These are phyloP conservation scores for Rhabdornis inornatus DNA, from an alignment of 2,113 vertebrate genomes.

Conservation along the genomic window DNA sequence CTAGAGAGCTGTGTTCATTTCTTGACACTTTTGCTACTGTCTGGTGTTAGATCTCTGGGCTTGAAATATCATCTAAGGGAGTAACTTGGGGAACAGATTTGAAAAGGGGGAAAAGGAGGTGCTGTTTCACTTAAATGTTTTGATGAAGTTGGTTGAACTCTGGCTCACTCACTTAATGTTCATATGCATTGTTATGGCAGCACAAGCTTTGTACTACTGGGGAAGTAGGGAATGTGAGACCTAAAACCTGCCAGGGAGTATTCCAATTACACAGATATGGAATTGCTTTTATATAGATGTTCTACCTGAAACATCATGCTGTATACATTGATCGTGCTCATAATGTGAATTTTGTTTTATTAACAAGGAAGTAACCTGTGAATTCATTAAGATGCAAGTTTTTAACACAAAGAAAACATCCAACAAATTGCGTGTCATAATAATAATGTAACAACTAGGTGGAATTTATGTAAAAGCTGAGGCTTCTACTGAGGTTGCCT, in stretches of 20 bases:
- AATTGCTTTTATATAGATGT: constrained; percentile 10
- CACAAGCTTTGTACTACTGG: background rate
- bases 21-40: constrained; percentile 48
- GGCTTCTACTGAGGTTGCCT: constrained; percentile 71
- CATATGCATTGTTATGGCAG: background rate
- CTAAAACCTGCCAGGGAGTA: constrained; percentile 28
- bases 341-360: background rate
- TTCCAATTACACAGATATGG: background rate
- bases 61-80: constrained; percentile 10
- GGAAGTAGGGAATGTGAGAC: background rate
- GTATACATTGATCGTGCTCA: background rate
- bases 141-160: background rate
- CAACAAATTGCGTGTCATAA: constrained; percentile 1
- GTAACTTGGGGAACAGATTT: background rate
- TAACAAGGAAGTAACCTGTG: constrained; percentile 30
- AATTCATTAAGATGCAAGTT: constrained; percentile 18
- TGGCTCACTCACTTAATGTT: background rate
- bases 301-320: constrained; percentile 17
- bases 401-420: background rate
- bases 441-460: constrained; percentile 27
- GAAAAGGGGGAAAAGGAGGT: background rate
- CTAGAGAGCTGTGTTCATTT: constrained; percentile 63
- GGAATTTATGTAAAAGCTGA: constrained; percentile 62
- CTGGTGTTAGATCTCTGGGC: constrained; percentile 43
- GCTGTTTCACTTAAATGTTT: constrained; percentile 18